Evolutionary conservation across 2,797 vertebrate species (phyloP).

Genomic region (Syncerus caffer): DNA sequence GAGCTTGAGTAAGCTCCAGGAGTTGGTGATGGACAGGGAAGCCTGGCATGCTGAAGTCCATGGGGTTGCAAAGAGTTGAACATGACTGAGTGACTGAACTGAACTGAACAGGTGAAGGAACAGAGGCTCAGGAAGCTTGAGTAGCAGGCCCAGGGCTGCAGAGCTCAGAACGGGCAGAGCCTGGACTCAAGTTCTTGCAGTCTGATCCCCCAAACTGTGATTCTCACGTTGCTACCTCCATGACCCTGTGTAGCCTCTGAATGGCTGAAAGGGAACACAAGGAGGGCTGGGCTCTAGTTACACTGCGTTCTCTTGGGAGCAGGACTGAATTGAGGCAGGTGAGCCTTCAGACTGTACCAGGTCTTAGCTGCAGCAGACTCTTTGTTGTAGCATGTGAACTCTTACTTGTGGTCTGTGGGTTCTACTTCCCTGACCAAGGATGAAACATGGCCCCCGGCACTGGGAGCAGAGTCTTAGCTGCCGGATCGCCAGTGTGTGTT

Average conservation of each 20-base stretch:
- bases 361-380: neutral
- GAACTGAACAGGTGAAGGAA: neutral
- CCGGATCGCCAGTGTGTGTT: neutral
- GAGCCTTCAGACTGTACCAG: neutral
- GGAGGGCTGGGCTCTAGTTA: neutral
- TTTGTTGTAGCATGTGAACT: neutral
- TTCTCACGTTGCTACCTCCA: accelerated
- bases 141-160: neutral
- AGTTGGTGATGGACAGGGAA: neutral
- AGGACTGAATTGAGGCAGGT: neutral
- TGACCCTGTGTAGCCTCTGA: neutral
- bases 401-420: neutral
- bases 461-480: neutral
- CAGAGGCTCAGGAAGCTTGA: neutral
- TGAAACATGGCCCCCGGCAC: neutral
- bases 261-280: neutral
- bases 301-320: neutral
- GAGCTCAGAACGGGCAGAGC: neutral
- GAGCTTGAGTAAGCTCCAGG: neutral
- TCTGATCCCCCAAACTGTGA: neutral
- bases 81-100: neutral
- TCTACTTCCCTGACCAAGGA: neutral
- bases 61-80: neutral
- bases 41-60: neutral
- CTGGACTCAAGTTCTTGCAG: neutral